Percentiles rank a stretch among this genome's conserved stretches.
Conservation (phyloP, 2,797 vertebrate genomes). For the Gouania willdenowi region DNA sequence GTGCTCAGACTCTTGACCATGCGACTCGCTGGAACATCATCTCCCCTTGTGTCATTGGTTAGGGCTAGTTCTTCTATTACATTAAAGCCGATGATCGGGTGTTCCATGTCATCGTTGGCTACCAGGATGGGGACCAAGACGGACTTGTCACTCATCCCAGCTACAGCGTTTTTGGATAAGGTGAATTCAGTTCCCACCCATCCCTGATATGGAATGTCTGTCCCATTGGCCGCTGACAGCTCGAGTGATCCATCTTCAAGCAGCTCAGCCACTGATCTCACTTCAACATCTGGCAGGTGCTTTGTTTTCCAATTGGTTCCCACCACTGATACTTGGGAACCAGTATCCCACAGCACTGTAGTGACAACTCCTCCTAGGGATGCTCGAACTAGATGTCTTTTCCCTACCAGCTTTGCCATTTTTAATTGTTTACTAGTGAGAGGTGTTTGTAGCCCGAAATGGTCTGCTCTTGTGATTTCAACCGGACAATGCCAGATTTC, state of each 20-base stretch:
- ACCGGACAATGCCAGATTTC: not conserved
- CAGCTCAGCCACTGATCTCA: not conserved
- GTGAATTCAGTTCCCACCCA: too few species aligned
- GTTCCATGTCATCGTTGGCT: too few species aligned
- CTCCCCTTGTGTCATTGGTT: too few species aligned
- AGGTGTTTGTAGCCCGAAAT: not conserved
- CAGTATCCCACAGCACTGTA: not conserved
- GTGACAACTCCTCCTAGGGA: not conserved
- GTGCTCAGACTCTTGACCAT: too few species aligned
- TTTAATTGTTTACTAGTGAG: not conserved
- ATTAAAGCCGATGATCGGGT: too few species aligned
- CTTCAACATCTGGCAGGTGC: not conserved
- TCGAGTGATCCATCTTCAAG: not conserved
- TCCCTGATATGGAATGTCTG: too few species aligned
- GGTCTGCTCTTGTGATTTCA: too few species aligned
- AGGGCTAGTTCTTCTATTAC: too few species aligned
- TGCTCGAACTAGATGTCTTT: not conserved
- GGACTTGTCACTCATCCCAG: too few species aligned
- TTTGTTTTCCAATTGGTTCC: not conserved
- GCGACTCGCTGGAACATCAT: too few species aligned
- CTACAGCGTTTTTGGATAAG: too few species aligned
- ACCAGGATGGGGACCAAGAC: too few species aligned
- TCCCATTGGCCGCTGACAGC: not conserved
- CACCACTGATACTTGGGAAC: not conserved
- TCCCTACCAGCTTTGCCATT: not conserved